Evolutionary conservation across 2,888 invertebrate species (phyloP).

Genomic region (Athetis lepigone): DNA sequence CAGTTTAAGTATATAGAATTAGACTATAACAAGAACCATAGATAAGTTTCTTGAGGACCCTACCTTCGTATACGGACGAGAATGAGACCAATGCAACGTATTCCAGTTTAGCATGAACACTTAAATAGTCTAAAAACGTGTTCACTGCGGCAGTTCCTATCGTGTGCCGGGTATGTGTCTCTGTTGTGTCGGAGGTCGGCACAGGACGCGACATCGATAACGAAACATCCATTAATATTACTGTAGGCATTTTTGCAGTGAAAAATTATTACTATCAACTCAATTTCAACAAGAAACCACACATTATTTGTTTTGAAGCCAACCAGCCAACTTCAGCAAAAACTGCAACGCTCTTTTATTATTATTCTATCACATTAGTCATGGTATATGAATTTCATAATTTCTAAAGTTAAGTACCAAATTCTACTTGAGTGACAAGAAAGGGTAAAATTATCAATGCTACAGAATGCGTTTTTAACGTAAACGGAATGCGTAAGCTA

Average conservation of each 20-base stretch:
- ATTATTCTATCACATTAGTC: constrained; percentile 11
- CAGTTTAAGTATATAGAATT: background rate
- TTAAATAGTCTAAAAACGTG: constrained; percentile 84
- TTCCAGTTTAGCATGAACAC: constrained; percentile 83
- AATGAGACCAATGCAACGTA: constrained; percentile 85
- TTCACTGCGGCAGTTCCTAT: constrained; percentile 83
- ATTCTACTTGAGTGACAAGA: background rate
- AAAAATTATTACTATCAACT: constrained; percentile 3
- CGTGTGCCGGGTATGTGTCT: constrained; percentile 81
- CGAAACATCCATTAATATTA: constrained; percentile 84
- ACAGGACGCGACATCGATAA: constrained; percentile 87
- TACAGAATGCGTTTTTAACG: background rate
- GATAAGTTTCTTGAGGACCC: constrained; percentile 15
- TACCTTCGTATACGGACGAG: constrained; percentile 86
- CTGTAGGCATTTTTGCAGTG: constrained; percentile 81
- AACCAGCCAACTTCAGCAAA: background rate
- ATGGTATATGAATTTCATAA: background rate
- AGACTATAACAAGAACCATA: background rate
- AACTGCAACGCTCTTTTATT: background rate
- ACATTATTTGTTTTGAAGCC: constrained; percentile 17
- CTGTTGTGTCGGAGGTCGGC: constrained; percentile 79
- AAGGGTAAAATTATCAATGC: constrained; percentile 7
- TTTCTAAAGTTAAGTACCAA: background rate
- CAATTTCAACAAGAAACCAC: constrained; percentile 2
- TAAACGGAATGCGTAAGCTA: too few species aligned